Conservation (phyloP, 2,888 invertebrate genomes). For the Cephus sareptanus region DNA sequence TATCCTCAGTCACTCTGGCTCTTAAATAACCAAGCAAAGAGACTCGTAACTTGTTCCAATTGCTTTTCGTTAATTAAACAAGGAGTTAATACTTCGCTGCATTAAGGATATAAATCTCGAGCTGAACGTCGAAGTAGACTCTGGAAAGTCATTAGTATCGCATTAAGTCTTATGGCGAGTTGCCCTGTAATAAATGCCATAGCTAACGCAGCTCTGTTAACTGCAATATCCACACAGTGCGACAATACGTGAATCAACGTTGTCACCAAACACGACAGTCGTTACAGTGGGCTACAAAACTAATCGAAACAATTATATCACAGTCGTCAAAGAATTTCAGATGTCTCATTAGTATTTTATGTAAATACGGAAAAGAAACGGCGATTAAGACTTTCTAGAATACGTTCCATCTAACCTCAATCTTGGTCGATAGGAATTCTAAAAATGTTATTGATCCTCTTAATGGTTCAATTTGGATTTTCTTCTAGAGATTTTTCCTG, state of each 20-base stretch:
- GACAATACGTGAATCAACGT: background rate
- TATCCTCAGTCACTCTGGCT: background rate
- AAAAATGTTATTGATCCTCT: background rate
- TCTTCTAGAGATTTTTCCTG: background rate
- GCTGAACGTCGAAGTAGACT: background rate
- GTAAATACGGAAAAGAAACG: conserved; percentile 27
- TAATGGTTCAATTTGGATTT: background rate
- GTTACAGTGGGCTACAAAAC: background rate
- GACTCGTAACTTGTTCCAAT: background rate
- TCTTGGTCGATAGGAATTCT: background rate
- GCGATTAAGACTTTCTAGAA: background rate
- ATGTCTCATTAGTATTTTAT: background rate
- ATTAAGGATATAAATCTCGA: background rate
- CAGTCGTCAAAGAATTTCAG: background rate
- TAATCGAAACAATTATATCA: background rate
- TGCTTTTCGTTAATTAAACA: background rate
- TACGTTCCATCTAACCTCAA: background rate
- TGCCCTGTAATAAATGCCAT: background rate
- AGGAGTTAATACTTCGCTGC: background rate
- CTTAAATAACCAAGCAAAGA: background rate
- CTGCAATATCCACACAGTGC: background rate
- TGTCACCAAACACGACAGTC: background rate
- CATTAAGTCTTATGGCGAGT: background rate
- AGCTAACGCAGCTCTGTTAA: background rate
- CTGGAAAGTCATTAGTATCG: background rate